Conservation (phyloP, 2,113 vertebrate species). For the Ceyx melanurus region DNA sequence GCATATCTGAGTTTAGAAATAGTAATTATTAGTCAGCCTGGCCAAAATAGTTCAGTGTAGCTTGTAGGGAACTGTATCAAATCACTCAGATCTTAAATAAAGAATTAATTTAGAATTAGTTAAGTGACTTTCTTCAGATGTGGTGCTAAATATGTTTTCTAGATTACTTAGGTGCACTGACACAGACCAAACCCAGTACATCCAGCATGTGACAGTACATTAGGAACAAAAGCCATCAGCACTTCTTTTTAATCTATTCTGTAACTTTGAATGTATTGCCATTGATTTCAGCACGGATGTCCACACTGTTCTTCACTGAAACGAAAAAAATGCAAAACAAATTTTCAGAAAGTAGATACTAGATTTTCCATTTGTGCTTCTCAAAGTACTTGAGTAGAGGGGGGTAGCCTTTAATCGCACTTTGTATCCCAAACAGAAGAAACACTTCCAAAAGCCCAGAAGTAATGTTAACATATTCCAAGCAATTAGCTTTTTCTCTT, state of each 20-base stretch:
- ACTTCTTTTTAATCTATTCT: not conserved
- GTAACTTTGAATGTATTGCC: accelerated
- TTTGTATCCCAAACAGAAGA: not conserved
- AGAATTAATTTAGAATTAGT: conserved; percentile 36
- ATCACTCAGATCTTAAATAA: not conserved
- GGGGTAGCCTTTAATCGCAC: not conserved
- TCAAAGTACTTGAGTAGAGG: not conserved
- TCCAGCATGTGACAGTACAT: too few species aligned
- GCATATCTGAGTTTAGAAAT: not conserved
- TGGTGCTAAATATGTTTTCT: not conserved
- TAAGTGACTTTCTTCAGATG: not conserved
- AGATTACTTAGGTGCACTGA: not conserved
- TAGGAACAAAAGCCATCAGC: not conserved
- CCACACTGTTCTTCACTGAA: not conserved
- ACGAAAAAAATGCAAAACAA: not conserved
- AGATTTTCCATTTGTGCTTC: not conserved
- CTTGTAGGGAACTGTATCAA: not conserved
- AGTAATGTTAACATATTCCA: not conserved
- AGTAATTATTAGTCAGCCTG: too few species aligned
- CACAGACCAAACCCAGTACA: not conserved
- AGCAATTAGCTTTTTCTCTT: not conserved
- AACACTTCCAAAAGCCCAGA: not conserved
- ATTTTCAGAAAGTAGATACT: not conserved
- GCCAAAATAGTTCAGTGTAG: too few species aligned
- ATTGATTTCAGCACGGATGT: not conserved